A percentile compares a stretch with the other conserved stretches of the same genome.
Evolutionary conservation across 2,113 vertebrate species (phyloP).

Genomic region (Poeciliopsis retropinna): DNA sequence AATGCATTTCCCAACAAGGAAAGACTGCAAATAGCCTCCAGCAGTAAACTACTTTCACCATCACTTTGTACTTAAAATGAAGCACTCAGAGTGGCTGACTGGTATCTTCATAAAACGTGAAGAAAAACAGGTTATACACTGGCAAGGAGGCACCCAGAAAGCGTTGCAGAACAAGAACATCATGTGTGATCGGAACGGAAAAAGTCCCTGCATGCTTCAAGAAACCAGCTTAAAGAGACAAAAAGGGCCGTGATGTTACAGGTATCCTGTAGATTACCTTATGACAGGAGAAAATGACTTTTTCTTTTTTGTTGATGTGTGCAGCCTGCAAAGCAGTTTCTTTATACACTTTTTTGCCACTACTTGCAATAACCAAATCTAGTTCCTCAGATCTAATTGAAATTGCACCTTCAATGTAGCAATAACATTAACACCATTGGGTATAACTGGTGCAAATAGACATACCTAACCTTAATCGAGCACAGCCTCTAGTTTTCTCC

Average conservation of each 20-base stretch:
- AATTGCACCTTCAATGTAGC: neutral
- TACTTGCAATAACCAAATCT: neutral
- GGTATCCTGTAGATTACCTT: neutral
- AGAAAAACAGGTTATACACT: neutral
- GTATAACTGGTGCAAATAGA: neutral
- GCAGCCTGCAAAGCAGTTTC: neutral
- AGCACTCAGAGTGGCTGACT: neutral
- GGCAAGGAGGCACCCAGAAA: neutral
- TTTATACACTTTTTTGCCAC: neutral
- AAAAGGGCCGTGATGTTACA: neutral
- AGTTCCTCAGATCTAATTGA: neutral
- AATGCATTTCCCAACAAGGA: conserved; percentile 19
- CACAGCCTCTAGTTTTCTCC: no score
- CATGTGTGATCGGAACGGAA: neutral
- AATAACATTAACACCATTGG: neutral
- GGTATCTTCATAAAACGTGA: neutral
- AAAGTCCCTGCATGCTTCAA: neutral
- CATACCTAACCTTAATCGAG: no score
- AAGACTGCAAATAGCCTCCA: conserved; percentile 18
- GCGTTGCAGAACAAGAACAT: neutral
- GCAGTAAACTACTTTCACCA: conserved; percentile 31
- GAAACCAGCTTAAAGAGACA: no score
- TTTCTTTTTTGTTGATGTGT: neutral
- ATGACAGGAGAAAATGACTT: neutral
- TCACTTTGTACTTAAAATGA: conserved; percentile 4